phyloP scores from a whole-genome alignment of 2,797 vertebrate species.

The Sebastes cheni region DNA sequence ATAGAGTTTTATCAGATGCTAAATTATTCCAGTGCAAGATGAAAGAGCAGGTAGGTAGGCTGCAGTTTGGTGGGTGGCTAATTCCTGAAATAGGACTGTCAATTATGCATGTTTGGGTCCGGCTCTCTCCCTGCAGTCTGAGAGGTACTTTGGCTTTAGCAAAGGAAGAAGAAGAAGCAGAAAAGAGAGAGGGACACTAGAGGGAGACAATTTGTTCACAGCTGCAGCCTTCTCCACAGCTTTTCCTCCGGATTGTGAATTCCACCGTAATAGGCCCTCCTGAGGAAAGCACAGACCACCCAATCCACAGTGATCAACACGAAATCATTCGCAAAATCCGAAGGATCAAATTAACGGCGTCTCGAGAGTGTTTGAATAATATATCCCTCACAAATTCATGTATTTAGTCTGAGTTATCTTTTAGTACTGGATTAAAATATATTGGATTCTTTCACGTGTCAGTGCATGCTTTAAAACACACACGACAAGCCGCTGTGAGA shows the following conservation, averaged over 20 bases:
- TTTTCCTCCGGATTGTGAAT: conserved; percentile 89
- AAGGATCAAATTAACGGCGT: conserved; percentile 39
- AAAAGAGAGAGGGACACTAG: conserved; percentile 68
- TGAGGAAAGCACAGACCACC: conserved; percentile 43
- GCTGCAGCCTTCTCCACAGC: conserved; percentile 87
- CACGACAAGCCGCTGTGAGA: background rate
- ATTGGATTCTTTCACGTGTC: conserved; percentile 1
- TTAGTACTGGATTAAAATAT: conserved; percentile 4
- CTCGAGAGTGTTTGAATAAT: conserved; percentile 30
- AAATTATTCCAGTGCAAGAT: conserved; percentile 51
- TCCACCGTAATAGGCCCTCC: conserved; percentile 88
- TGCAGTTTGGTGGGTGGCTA: conserved; percentile 67
- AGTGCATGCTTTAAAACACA: conserved; percentile 4
- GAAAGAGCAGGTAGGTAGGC: conserved; percentile 61
- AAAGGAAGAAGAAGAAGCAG: conserved; percentile 33
- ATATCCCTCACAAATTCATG: conserved; percentile 13
- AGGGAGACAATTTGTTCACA: conserved; percentile 80
- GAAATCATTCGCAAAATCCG: conserved; percentile 58
- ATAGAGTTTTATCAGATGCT: conserved; percentile 26
- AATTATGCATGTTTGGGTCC: conserved; percentile 76
- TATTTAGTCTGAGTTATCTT: conserved; percentile 38
- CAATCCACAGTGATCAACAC: conserved; percentile 51
- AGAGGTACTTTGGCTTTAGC: conserved; percentile 42
- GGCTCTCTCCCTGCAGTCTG: conserved; percentile 61
- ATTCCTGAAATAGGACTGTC: conserved; percentile 80